Percentiles rank a stretch among this genome's conserved stretches.
phyloP scores from a whole-genome alignment of 2,113 vertebrate species.

The Hyaena hyaena region DNA sequence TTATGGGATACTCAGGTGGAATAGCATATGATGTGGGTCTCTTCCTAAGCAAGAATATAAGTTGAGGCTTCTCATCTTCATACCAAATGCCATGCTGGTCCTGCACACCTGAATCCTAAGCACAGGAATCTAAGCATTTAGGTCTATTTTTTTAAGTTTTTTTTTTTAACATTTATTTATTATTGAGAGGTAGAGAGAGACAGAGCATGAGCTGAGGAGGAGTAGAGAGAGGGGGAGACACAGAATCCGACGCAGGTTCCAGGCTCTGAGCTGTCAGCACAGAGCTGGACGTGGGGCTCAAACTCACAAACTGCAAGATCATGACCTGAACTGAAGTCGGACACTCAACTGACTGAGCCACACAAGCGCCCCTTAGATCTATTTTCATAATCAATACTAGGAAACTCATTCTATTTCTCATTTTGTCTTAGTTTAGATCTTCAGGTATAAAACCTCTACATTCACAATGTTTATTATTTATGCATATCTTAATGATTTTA shows the following conservation, averaged over 20 bases:
- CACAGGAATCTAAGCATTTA: not conserved
- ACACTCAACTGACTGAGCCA: too few species aligned
- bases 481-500: not conserved
- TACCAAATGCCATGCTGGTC: not conserved
- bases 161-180: too few species aligned
- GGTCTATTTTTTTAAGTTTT: not conserved
- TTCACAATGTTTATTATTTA: not conserved
- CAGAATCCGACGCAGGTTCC: too few species aligned
- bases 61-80: not conserved
- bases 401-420: conserved; percentile 6
- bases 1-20: not conserved
- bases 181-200: too few species aligned
- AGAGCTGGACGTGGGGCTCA: too few species aligned
- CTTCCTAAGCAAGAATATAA: not conserved
- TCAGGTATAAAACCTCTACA: not conserved
- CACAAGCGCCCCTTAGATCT: not conserved
- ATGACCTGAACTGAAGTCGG: too few species aligned
- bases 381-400: not conserved
- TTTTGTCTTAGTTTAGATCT: conserved; percentile 34
- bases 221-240: too few species aligned
- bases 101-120: not conserved
- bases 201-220: too few species aligned
- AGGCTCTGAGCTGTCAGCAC: too few species aligned
- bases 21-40: not conserved
- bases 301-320: too few species aligned